Evolutionary conservation across 2,113 vertebrate genomes (phyloP).

Genomic region (Holacanthus passer): DNA sequence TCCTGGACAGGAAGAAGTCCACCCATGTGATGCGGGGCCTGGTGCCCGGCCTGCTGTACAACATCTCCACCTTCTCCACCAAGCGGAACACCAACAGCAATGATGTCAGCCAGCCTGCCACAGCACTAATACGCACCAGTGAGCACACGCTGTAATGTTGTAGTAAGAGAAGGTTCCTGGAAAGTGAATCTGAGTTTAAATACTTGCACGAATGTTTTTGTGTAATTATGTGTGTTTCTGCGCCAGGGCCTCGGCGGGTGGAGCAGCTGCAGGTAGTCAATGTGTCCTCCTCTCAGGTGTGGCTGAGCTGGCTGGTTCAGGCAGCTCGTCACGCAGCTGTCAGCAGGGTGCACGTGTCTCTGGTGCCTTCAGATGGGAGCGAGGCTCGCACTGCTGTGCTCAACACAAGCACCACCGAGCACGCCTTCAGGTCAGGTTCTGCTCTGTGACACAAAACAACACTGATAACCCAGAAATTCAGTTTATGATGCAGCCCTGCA

Average conservation of each 20-base stretch:
- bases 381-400: conserved; percentile 84
- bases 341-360: conserved; percentile 89
- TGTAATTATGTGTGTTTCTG: conserved; percentile 27
- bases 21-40: conserved; percentile 91
- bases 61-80: conserved; percentile 96
- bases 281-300: conserved; percentile 89
- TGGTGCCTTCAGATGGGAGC: conserved; percentile 83
- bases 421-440: conserved; percentile 90
- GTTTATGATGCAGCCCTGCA: neutral
- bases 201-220: neutral
- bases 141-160: conserved; percentile 71
- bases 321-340: conserved; percentile 85
- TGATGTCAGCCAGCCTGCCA: conserved; percentile 92
- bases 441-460: neutral
- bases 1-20: conserved; percentile 90
- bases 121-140: conserved; percentile 93
- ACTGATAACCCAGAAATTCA: neutral
- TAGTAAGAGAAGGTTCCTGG: neutral
- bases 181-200: neutral
- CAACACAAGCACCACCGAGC: conserved; percentile 87
- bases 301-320: conserved; percentile 91
- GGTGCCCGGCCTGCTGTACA: conserved; percentile 92
- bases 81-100: conserved; percentile 94
- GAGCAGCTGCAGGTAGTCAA: conserved; percentile 91
- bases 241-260: conserved; percentile 89